Evolutionary conservation across 1,140 invertebrate species (phyloP).

Genomic region (Heliconius hermathena): DNA sequence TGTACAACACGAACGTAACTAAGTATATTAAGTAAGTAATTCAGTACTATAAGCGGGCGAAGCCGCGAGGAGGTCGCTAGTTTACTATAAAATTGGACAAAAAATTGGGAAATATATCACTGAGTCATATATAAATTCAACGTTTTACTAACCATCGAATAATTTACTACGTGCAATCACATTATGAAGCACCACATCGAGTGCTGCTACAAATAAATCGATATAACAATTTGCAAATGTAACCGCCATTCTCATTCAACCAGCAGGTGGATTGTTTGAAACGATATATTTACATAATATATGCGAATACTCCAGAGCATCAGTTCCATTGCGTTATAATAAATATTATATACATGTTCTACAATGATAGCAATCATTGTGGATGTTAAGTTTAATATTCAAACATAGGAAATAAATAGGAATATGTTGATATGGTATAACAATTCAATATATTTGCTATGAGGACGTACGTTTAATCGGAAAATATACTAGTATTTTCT

Average conservation of each 20-base stretch:
- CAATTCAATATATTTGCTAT: background rate
- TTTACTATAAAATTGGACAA: too few species aligned
- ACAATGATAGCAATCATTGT: background rate
- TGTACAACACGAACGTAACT: too few species aligned
- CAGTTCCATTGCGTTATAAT: background rate
- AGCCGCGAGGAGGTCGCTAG: too few species aligned
- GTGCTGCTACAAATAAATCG: slow-evolving; percentile 5
- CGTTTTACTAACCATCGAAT: background rate
- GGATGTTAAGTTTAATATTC: background rate
- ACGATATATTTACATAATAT: background rate
- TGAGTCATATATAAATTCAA: background rate
- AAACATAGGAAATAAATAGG: background rate
- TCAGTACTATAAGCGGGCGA: too few species aligned
- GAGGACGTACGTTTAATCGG: too few species aligned
- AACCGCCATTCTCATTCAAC: background rate
- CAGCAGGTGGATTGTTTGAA: background rate
- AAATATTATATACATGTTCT: background rate
- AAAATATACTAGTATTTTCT: too few species aligned
- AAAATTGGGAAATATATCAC: too few species aligned
- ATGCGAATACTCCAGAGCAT: background rate
- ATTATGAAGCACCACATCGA: background rate
- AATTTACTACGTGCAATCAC: background rate
- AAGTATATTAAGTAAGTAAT: too few species aligned
- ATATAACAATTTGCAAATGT: slow-evolving; percentile 11
- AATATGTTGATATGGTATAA: background rate